Base-by-base conservation (phyloP, 2,888 invertebrate genomes). In the Xylota sylvarum region DNA sequence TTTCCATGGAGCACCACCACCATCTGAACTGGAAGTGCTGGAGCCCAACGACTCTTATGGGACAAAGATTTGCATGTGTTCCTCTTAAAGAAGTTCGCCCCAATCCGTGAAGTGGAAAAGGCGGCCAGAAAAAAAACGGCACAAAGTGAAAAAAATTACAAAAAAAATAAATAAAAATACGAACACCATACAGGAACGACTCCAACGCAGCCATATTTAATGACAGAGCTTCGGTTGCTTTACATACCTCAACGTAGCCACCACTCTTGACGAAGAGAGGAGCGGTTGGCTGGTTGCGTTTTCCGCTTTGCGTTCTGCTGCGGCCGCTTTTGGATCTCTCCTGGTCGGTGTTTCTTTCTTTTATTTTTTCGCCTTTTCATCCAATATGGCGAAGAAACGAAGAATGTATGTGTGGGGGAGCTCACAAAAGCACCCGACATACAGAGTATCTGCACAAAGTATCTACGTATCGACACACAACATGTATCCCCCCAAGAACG, bases 181-280 rank as follows among this genome's bases (percentile, higher is more conserved):
- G n/a, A 85, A 79, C 23, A 23, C 23, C 23, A 23, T 82, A 52
- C 73, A 73, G 72, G 73, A 88, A 88, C 85, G 73, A 81, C 81
- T 81, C 72, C 73, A 62, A 74, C 81, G 88, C 84, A 87, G 88
- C 88, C 88, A 88, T 88, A 88, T 88, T 88, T 88, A 88, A 88
- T 88, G 69, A 88, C 77, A 88, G 88, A 76, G 88, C 85, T 83
- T 85, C 82, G 64, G 70, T 84, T 81, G 83, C 74, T 86, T 86
- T 81, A 86, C 86, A 86, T 86, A 82, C 82, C 77, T 86, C 30
- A 56, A 46, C 72, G 73, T 82, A 82, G 82, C 72, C 70, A 69
- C 72, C 81, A 78, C 82, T n/a, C n/a, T 86, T 77, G 81, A 62
- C 74, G 80, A 40, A 32, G 64, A 70, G 85, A 85, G 70, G 76